Evolutionary conservation across 2,888 invertebrate species (phyloP).

Genomic region (Ommatoiulus sabulosus): DNA sequence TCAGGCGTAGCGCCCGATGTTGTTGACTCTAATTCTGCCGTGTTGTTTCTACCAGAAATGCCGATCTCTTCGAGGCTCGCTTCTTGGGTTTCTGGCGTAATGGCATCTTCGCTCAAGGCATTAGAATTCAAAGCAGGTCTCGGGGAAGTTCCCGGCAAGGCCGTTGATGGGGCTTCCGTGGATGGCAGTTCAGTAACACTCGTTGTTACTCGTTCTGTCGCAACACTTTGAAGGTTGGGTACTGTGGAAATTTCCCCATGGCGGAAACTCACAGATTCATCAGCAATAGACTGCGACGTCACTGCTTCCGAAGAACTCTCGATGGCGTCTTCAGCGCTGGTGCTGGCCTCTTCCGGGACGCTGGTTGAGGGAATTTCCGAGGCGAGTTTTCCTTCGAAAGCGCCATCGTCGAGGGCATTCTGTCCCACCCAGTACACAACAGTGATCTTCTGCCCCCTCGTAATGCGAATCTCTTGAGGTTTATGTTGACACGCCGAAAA

Average conservation of each 20-base stretch:
- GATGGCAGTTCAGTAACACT: not conserved
- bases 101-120: not conserved
- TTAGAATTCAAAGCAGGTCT: conserved; percentile 38
- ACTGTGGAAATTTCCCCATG: not conserved
- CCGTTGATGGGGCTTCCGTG: not conserved
- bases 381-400: conserved; percentile 3
- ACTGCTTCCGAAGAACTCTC: not conserved
- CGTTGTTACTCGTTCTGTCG: not conserved
- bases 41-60: conserved; percentile 29
- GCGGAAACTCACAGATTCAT: not conserved
- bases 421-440: conserved; percentile 58
- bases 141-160: conserved; percentile 16
- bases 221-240: not conserved
- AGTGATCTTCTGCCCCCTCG: conserved; percentile 54
- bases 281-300: not conserved
- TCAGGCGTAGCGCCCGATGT: not conserved
- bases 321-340: not conserved
- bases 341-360: not conserved
- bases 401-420: conserved; percentile 32
- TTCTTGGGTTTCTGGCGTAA: conserved; percentile 1
- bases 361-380: not conserved
- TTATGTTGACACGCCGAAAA: conserved; percentile 49
- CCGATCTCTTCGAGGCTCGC: not conserved
- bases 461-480: conserved; percentile 53
- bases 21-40: conserved; percentile 1